Evolutionary conservation across 1,140 invertebrate species (phyloP), one percentile per base, ranked within the genome.

Genomic region (Drosophila auraria): DNA sequence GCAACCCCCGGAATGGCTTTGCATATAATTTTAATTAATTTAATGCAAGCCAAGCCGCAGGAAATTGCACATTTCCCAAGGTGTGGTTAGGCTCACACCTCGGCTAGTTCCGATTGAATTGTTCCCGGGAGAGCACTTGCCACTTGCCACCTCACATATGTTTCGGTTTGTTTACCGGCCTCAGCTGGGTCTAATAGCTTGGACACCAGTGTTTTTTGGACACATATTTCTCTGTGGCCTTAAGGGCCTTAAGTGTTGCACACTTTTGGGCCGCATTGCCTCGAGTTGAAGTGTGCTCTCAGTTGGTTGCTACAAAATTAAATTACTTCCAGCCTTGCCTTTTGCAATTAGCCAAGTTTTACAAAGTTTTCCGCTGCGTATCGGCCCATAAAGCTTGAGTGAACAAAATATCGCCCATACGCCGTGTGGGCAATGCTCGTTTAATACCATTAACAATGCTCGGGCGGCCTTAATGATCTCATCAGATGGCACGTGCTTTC

Each of bases 1-100:
- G 68, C 54, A 60, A 73, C 23, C 14, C 54, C 23, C 53, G 9
- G 9, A 60, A 49, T 38, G 38, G 20, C 45, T 33, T 72, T 50
- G 54, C 70, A 72, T 73, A 42, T 58, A 20, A 72, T 73, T 73
- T 61, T 42, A 61, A 73, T 73, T 73, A 73, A 61, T 73, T 73
- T 73, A 73, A 73, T 73, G 71, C 70, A 73, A 45, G 57, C 15
- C 44, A 36, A 27, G 17, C 40, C 33, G 20, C 57, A n/a, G 56
- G 8, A 30, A 40, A 61, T 7, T 61, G 69, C 71, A 73, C 47
- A 20, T 40, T 12, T 27, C n/a, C 66, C 23, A 38, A 54, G 70
- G 70, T 51, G 70, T 51, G 68, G 23, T 20, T 25, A 12, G 30
- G 15, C n/a, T 11, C 23, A 9, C 36, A 33, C 40, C 44, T 30